Percentiles rank a stretch among this genome's conserved stretches.
Evolutionary conservation across 2,113 vertebrate species (phyloP).

Genomic region (Patagioenas fasciata): DNA sequence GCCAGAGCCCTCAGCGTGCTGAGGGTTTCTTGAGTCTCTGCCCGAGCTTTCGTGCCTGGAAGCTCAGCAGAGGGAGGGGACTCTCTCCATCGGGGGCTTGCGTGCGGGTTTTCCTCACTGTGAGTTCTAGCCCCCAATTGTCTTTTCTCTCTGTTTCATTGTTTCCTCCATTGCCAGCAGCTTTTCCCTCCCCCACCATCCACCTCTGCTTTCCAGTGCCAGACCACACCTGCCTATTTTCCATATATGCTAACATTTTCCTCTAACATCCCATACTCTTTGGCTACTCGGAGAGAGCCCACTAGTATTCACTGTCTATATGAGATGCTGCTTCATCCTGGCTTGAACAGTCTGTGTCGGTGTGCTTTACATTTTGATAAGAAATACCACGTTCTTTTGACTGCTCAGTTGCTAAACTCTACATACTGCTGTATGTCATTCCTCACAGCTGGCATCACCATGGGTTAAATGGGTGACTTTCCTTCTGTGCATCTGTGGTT

Average conservation of each 20-base stretch:
- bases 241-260: not conserved
- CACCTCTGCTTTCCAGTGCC: not conserved
- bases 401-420: not conserved
- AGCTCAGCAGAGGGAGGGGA: not conserved
- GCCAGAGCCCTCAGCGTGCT: not conserved
- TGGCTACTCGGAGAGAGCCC: not conserved
- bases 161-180: not conserved
- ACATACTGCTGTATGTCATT: not conserved
- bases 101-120: not conserved
- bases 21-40: conserved; percentile 13
- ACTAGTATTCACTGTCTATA: not conserved
- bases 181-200: not conserved
- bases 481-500: conserved; percentile 6
- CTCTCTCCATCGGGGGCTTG: not conserved
- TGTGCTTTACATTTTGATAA: not conserved
- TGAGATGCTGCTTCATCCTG: not conserved
- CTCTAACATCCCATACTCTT: not conserved
- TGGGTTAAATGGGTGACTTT: not conserved
- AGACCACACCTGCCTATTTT: not conserved
- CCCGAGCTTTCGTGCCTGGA: not conserved
- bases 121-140: not conserved
- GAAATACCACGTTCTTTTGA: not conserved
- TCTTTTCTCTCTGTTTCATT: not conserved
- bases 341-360: not conserved
- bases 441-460: not conserved